Conservation (phyloP, 2,113 vertebrate species). For the Eulacestoma nigropectus region DNA sequence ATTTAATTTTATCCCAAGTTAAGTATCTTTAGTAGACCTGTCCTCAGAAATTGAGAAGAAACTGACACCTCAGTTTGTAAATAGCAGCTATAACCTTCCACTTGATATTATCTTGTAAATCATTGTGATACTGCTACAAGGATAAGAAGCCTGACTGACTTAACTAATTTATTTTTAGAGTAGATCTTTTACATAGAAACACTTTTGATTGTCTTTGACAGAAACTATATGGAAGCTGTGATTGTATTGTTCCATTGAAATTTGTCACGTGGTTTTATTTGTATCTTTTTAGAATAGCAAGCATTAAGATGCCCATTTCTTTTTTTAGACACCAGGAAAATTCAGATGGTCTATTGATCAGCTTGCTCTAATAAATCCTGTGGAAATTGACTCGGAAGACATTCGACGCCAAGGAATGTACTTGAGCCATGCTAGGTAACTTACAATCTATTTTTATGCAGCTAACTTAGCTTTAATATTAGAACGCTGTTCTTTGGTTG, state of each 20-base stretch:
- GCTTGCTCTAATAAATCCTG: slow-evolving; percentile 89
- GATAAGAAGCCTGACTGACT: neutral
- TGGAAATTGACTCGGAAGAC: slow-evolving; percentile 93
- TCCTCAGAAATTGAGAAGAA: neutral
- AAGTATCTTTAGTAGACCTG: neutral
- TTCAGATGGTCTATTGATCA: slow-evolving; percentile 98
- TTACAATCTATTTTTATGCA: neutral
- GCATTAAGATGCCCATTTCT: neutral
- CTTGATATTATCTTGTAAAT: neutral
- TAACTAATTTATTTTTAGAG: neutral
- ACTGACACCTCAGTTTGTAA: neutral
- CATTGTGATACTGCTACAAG: neutral
- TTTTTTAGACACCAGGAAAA: slow-evolving; percentile 85
- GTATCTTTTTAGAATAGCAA: neutral
- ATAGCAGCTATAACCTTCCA: neutral
- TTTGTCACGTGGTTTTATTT: neutral
- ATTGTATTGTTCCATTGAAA: neutral
- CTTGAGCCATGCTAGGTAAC: slow-evolving; percentile 88
- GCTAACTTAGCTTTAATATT: neutral
- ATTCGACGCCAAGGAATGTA: slow-evolving; percentile 88
- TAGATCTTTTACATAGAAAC: neutral
- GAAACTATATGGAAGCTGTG: neutral
- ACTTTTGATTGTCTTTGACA: neutral
- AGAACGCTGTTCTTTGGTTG: neutral
- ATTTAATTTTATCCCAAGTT: neutral